Base-by-base conservation (phyloP, 2,113 vertebrate genomes). In the Platysternon megacephalum region DNA sequence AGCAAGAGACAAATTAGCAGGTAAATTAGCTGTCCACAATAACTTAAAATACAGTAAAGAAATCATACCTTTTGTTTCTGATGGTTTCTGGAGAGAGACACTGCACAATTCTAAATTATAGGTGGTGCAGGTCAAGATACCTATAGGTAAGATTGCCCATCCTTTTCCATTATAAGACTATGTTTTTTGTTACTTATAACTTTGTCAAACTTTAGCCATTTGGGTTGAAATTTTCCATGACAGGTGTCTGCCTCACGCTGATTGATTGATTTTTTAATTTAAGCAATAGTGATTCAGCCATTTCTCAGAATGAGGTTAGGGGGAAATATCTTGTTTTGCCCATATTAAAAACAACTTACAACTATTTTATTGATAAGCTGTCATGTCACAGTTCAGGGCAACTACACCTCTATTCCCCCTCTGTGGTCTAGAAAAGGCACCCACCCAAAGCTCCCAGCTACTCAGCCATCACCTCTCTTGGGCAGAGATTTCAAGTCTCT, bases 201-300 rank as follows among this genome's bases (percentile, higher is more conserved):
- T 13, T 52, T 93, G 88, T 89, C 85, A 95, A 88, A 87, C 80
- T 93, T 79, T 87, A 92, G 82, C 39, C 82, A 93, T 92, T 84
- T 92, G 61, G 82, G 93, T 84, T 29, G n/a, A 87, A 87, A 86
- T 85, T 83, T 84, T 51, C 68, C 95, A 56, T 3, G 12, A 89
- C 55, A 78, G 72, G 35, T 86, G 51, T 93, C 55, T 88, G 93
- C 79, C 86, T 82, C 76, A 83, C 91, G 86, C 48, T 90, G 55
- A 87, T 58, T 58, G 28, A 55, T 55, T 26, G 53, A 55, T 55
- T 55, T 82, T 87, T 93, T 93, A 84, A 65, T 35, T n/a, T 65
- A 13, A 65, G 61, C 61, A 65, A 82, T 90, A 94, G 93, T 9
- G 91, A 58, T 84, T 61, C 16, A 44, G 86, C 74, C 84, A 8